These are phyloP conservation scores for Phycodurus eques DNA, from an alignment of 2,113 vertebrate genomes.

Conservation along the genomic window DNA sequence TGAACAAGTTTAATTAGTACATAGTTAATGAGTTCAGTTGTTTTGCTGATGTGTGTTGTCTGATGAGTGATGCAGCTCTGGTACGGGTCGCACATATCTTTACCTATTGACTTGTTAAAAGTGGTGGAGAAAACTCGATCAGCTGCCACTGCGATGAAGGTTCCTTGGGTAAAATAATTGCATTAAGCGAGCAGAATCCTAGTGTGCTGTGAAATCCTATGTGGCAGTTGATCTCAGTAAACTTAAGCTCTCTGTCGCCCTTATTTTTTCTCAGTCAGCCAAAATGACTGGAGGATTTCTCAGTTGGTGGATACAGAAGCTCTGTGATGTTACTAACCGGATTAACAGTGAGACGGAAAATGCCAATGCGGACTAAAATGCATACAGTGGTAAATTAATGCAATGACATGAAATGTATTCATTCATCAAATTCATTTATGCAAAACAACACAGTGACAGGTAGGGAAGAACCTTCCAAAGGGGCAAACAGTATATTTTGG, in stretches of 20 bases:
- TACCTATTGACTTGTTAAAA: too few species aligned
- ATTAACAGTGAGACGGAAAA: slow-evolving; percentile 54
- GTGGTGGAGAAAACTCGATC: too few species aligned
- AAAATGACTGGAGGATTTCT: slow-evolving; percentile 67
- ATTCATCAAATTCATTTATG: not conserved
- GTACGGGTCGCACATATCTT: too few species aligned
- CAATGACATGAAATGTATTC: slow-evolving; percentile 2
- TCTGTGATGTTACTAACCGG: slow-evolving; percentile 69
- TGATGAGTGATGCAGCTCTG: too few species aligned
- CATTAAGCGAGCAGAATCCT: slow-evolving; percentile 28
- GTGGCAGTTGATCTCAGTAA: slow-evolving; percentile 56
- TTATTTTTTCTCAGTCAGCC: slow-evolving; percentile 38
- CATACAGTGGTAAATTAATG: slow-evolving; percentile 1
- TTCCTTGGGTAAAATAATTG: slow-evolving; percentile 48
- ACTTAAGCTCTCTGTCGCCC: slow-evolving; percentile 37
- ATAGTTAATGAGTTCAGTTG: too few species aligned
- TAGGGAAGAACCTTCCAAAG: not conserved
- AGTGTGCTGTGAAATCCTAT: slow-evolving; percentile 57
- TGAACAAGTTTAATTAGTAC: too few species aligned
- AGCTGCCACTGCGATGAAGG: not conserved
- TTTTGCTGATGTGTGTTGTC: too few species aligned
- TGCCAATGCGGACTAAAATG: slow-evolving; percentile 16
- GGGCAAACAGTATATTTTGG: not conserved
- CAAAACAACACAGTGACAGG: not conserved
- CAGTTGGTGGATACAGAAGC: slow-evolving; percentile 54